Evolutionary conservation across 2,888 invertebrate species (phyloP).

Genomic region (Mythimna impura): DNA sequence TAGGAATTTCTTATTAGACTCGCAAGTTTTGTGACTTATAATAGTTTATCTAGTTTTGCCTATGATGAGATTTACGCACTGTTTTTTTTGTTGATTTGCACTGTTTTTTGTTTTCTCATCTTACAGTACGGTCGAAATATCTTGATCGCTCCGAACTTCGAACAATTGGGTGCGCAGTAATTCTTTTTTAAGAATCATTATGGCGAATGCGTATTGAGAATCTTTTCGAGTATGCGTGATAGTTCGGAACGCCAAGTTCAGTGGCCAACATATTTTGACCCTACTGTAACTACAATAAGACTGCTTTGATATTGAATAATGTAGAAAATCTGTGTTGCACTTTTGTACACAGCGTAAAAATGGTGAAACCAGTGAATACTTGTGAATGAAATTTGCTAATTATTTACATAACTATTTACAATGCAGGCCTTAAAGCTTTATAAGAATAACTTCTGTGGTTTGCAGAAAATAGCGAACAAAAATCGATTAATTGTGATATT

Average conservation of each 20-base stretch:
- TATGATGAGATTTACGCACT: constrained; percentile 36
- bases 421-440: constrained; percentile 38
- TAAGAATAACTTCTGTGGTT: background rate
- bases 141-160: too few relatives aligned
- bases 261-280: too few relatives aligned
- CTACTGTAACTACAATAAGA: constrained; percentile 13
- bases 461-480: background rate
- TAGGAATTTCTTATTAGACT: constrained; percentile 3
- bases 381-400: too few relatives aligned
- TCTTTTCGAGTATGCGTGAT: too few relatives aligned
- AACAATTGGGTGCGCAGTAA: too few relatives aligned
- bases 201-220: too few relatives aligned
- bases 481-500: background rate
- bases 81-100: constrained; percentile 52
- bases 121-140: background rate
- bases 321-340: background rate
- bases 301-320: background rate
- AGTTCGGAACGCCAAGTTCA: too few relatives aligned
- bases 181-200: too few relatives aligned
- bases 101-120: constrained; percentile 42
- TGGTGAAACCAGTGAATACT: background rate
- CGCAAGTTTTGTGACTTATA: background rate
- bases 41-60: constrained; percentile 17
- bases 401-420: background rate
- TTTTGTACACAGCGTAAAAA: background rate